Evolutionary conservation across 2,113 vertebrate species (phyloP), one percentile per base, ranked within the genome.

Genomic region (Bostrychus sinensis): DNA sequence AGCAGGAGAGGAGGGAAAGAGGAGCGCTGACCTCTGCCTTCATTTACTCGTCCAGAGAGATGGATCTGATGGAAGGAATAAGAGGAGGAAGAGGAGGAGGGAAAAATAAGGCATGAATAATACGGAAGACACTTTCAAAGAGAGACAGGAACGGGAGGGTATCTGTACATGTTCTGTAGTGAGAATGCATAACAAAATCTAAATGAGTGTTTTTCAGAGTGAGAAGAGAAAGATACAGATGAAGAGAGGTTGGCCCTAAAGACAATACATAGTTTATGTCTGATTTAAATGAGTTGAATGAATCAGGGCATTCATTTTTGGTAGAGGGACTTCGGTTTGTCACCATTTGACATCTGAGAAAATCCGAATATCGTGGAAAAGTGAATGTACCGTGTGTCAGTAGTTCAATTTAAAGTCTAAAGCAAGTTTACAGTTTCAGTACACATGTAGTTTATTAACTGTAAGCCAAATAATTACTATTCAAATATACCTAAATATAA

Each of bases 11-110:
- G 80, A 75, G 70, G 63, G 81, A 77, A 78, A 86, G 77, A 90
- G 77, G 81, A 83, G 84, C 71, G 70, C 69, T 90, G 87, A 91
- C 91, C 86, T 89, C 87, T 90, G 83, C 80, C 82, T 90, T 88
- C 72, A 87, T 88, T 88, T 76, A 84, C 83, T 89, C 78, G 80
- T 80, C 76, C 86, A 78, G 72, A 86, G 77, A 78, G 81, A 57
- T 72, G 70, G 76, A 86, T 88, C 86, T 87, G 84, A 83, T 83
- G 82, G 81, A 22, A 48, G 45, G 22, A 48, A 48, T n/a, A n/a
- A n/a, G 83, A 82, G 70, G 67, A 78, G 69, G 82, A 72, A 20
- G 73, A 77, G 67, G 76, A 67, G 83, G 72, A 19, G 73, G 77
- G 80, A 74, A 77, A 86, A 79, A 82, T 83, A 65, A 83, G 86